These are phyloP conservation scores for Scaptomyza graminum DNA, from an alignment of 1,140 invertebrate species.

Conservation along the genomic window DNA sequence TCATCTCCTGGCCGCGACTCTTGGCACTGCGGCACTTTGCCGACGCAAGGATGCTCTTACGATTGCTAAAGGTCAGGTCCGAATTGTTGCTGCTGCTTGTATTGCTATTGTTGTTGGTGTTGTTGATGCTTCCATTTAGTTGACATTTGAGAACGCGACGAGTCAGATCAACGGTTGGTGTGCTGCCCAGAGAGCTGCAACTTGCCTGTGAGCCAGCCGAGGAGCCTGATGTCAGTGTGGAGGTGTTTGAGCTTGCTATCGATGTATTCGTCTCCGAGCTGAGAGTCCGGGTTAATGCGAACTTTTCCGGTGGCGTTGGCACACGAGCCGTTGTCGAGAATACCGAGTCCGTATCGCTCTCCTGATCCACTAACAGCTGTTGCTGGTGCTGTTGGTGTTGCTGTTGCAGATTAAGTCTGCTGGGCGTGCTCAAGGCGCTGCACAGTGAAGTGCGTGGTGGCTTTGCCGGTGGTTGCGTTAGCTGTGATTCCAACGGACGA, in stretches of 20 bases:
- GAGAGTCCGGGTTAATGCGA: conserved; percentile 85
- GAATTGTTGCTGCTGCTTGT: conserved; percentile 64
- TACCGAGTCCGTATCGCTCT: conserved; percentile 94
- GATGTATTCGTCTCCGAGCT: conserved; percentile 87
- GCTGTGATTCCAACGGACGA: conserved; percentile 57
- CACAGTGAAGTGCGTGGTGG: conserved; percentile 81
- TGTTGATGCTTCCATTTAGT: conserved; percentile 67
- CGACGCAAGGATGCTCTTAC: conserved; percentile 94
- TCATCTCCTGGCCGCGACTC: conserved; percentile 62
- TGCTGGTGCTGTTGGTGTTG: conserved; percentile 17
- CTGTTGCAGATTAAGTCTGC: conserved; percentile 15
- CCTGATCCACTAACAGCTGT: conserved; percentile 85
- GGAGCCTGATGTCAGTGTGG: conserved; percentile 86
- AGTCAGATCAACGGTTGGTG: conserved; percentile 85
- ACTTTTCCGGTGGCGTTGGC: conserved; percentile 84
- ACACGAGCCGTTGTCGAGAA: conserved; percentile 88
- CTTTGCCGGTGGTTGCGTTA: conserved; percentile 76
- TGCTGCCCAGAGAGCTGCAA: conserved; percentile 87
- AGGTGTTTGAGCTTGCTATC: conserved; percentile 86
- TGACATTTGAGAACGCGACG: conserved; percentile 87
- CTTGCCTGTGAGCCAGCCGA: conserved; percentile 87
- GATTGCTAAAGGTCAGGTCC: conserved; percentile 88
- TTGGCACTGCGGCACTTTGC: conserved; percentile 91
- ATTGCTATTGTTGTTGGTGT: conserved; percentile 68
- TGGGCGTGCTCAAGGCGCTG: conserved; percentile 21